phyloP scores from a whole-genome alignment of 2,797 vertebrate species.

The Anisognathus igniventris region DNA sequence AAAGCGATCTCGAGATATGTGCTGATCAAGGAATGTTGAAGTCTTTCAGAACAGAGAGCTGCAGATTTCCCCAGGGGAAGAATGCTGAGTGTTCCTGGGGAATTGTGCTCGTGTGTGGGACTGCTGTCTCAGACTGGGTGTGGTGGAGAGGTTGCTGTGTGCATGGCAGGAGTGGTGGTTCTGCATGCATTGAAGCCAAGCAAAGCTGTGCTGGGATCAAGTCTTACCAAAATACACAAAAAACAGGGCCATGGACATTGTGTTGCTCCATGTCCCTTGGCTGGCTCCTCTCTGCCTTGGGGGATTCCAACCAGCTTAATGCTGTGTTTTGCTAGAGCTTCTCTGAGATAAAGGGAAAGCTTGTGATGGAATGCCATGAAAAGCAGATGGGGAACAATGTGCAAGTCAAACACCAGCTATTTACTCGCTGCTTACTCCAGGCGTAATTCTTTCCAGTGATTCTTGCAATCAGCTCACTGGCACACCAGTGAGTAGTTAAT shows the following conservation, averaged over 20 bases:
- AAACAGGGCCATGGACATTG: accelerated
- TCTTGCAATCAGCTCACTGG: neutral
- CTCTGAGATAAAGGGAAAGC: neutral
- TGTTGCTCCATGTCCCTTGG: neutral
- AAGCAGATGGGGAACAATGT: neutral
- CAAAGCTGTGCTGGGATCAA: neutral
- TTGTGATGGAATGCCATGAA: neutral
- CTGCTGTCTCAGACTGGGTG: neutral
- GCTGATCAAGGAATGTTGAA: neutral
- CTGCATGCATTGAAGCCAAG: neutral
- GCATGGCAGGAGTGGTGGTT: neutral
- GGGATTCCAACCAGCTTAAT: neutral
- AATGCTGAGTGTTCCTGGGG: neutral
- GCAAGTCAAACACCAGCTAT: neutral
- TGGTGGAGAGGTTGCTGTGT: neutral
- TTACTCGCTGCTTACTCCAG: neutral
- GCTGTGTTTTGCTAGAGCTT: neutral
- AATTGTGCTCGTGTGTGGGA: accelerated
- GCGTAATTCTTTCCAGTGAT: neutral
- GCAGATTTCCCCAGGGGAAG: neutral
- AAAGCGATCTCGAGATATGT: neutral
- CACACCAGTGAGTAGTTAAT: neutral
- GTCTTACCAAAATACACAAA: neutral
- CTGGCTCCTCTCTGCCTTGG: neutral
- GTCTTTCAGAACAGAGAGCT: neutral